A percentile compares a stretch with the other conserved stretches of the same genome.
These are phyloP conservation scores for Micoletzkya japonica DNA, from an alignment of 2,888 invertebrate species.

Conservation along the genomic window DNA sequence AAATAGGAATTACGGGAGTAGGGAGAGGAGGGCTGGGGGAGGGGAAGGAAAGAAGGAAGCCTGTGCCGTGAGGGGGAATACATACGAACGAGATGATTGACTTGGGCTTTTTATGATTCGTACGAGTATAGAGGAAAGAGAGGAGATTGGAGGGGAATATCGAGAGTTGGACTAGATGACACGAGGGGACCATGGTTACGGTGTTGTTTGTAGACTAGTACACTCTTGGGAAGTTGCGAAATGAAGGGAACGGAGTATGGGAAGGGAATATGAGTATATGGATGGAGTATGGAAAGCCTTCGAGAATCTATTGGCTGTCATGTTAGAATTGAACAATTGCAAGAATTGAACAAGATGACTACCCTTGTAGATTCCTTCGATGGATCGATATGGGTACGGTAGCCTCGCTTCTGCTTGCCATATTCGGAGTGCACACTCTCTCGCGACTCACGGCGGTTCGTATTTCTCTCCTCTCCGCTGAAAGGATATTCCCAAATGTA, in stretches of 20 bases:
- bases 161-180: too few species aligned
- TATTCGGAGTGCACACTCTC: constrained; percentile 60
- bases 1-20: background rate
- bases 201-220: too few species aligned
- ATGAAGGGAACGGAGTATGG: background rate
- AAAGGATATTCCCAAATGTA: background rate
- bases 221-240: too few species aligned
- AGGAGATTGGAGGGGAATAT: background rate
- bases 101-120: background rate
- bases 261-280: background rate
- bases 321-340: background rate
- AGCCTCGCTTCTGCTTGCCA: constrained; percentile 56
- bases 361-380: constrained; percentile 41
- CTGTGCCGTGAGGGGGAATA: background rate
- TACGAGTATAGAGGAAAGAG: background rate
- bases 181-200: too few species aligned
- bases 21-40: background rate
- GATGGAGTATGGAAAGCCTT: background rate
- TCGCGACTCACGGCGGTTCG: constrained; percentile 55
- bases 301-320: background rate
- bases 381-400: constrained; percentile 57
- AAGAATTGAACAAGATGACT: background rate
- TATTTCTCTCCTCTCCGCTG: constrained; percentile 1
- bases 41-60: background rate
- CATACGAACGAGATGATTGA: background rate